Evolutionary conservation across 2,797 vertebrate species (phyloP).

Genomic region (Eremophila alpestris): DNA sequence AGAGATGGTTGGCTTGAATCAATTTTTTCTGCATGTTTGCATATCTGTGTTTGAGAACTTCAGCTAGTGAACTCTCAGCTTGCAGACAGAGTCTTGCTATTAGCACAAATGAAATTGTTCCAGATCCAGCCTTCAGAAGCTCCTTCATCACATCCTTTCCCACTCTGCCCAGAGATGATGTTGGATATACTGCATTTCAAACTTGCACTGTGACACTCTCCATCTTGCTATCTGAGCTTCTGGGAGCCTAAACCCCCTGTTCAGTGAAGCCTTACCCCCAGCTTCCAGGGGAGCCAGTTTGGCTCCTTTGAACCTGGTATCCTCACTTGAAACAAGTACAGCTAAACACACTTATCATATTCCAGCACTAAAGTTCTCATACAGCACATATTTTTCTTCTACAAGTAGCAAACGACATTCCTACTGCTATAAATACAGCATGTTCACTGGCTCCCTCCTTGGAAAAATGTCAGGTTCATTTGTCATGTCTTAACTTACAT

Average conservation of each 20-base stretch:
- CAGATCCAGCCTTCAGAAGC: neutral
- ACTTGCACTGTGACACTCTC: neutral
- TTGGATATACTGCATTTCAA: neutral
- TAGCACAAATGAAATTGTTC: neutral
- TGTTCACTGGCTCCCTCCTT: constrained; percentile 47
- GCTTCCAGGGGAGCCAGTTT: neutral
- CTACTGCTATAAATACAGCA: constrained; percentile 62
- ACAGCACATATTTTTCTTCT: constrained; percentile 17
- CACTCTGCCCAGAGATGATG: neutral
- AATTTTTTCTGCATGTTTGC: neutral
- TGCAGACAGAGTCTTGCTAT: neutral
- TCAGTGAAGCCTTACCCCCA: neutral
- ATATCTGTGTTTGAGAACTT: neutral
- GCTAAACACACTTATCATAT: neutral
- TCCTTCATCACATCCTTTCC: neutral
- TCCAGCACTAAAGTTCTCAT: neutral
- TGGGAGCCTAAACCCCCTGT: neutral
- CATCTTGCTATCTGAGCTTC: neutral
- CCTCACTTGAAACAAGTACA: neutral
- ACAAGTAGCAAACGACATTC: constrained; percentile 44
- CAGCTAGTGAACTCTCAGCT: neutral
- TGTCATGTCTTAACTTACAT: constrained; percentile 64
- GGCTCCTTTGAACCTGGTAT: neutral
- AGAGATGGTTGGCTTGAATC: neutral
- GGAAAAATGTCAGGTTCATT: constrained; percentile 70